Conservation (phyloP, 2,888 invertebrate species). For the Drosophila kuntzei region DNA sequence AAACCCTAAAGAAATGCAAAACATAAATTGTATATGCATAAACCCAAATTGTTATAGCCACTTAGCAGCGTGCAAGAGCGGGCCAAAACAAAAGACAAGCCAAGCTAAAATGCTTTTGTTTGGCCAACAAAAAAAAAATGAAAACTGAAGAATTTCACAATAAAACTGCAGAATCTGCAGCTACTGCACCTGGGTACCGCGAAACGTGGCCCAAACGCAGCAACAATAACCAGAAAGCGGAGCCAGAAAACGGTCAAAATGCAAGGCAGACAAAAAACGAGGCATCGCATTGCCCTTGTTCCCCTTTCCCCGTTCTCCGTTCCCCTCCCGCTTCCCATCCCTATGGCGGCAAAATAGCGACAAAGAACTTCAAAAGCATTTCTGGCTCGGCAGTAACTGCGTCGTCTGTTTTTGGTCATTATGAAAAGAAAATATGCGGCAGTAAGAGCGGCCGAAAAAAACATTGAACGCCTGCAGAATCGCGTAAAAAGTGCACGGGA, state of each 20-base stretch:
- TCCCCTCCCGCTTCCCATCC: not conserved
- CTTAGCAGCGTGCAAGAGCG: constrained; percentile 52
- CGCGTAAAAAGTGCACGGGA: constrained; percentile 23
- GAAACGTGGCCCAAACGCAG: constrained; percentile 35
- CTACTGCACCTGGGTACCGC: constrained; percentile 40
- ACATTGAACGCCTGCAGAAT: constrained; percentile 32
- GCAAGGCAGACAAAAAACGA: constrained; percentile 48
- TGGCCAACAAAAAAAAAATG: constrained; percentile 17
- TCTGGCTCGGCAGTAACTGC: constrained; percentile 39
- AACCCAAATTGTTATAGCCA: constrained; percentile 73
- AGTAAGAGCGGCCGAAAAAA: constrained; percentile 38
- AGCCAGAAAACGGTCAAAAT: constrained; percentile 35
- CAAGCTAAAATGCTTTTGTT: constrained; percentile 30
- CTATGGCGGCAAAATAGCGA: constrained; percentile 25
- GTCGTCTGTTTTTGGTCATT: constrained; percentile 75
- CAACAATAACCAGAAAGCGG: constrained; percentile 34
- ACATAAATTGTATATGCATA: constrained; percentile 66
- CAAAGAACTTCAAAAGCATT: constrained; percentile 77
- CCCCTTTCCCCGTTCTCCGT: not conserved
- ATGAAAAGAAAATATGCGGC: constrained; percentile 71
- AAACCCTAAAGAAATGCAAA: constrained; percentile 17
- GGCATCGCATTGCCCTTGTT: constrained; percentile 63
- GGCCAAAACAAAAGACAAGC: constrained; percentile 40
- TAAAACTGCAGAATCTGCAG: constrained; percentile 49
- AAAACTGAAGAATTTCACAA: constrained; percentile 7